phyloP scores from a whole-genome alignment of 2,888 invertebrate genomes.

The Hoplodrina ambigua region DNA sequence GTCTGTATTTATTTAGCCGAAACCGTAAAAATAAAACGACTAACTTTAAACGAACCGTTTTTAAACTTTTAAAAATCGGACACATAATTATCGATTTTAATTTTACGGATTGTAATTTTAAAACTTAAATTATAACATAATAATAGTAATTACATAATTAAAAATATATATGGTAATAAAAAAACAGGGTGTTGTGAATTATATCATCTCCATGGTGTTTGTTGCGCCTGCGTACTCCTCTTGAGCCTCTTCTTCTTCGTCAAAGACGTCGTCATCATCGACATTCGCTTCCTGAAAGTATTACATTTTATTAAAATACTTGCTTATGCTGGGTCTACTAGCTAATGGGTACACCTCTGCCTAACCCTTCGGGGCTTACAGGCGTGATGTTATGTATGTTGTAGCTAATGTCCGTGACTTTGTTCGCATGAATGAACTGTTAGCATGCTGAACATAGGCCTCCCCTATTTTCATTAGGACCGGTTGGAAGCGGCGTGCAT shows the following conservation, averaged over 20 bases:
- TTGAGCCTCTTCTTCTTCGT: conserved; percentile 73
- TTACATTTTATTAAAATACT: conserved; percentile 12
- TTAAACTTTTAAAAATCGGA: conserved; percentile 17
- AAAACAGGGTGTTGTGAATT: not conserved
- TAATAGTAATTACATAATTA: conserved; percentile 31
- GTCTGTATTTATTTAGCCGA: no score
- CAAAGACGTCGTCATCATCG: conserved; percentile 72
- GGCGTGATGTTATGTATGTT: no score
- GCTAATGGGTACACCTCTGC: no score
- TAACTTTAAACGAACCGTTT: not conserved
- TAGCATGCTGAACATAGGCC: no score
- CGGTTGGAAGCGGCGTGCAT: no score
- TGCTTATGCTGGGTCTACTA: no score
- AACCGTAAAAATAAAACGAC: not conserved
- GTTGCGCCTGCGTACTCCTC: conserved; percentile 38
- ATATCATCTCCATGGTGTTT: conserved; percentile 48
- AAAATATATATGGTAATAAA: conserved; percentile 6
- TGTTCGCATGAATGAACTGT: no score
- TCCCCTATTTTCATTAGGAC: no score
- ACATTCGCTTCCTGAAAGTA: conserved; percentile 69
- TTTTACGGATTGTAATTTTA: conserved; percentile 19
- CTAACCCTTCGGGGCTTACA: no score
- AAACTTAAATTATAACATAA: conserved; percentile 39
- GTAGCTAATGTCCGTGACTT: no score
- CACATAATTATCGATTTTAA: conserved; percentile 2